phyloP scores from a whole-genome alignment of 64 coral and sea anemone species.

The Trachythela sp. region DNA sequence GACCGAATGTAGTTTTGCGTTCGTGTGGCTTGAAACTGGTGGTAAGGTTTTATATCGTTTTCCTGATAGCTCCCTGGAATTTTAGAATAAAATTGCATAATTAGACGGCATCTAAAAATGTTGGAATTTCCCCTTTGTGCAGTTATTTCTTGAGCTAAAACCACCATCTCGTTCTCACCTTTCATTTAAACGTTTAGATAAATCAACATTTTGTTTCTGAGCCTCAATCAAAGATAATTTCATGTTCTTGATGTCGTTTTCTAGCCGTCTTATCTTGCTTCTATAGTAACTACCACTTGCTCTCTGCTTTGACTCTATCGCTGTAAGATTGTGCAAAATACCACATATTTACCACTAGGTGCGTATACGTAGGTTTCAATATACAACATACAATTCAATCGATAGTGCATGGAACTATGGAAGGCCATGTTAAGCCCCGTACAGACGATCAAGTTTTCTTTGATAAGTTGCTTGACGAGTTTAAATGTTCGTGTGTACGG shows the following conservation, averaged over 20 bases:
- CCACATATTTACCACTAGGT: no score
- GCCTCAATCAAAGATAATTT: constrained; percentile 10
- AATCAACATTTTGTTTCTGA: constrained; percentile 17
- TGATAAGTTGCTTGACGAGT: no score
- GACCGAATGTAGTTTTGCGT: neutral
- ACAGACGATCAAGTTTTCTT: no score
- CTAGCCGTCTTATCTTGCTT: neutral
- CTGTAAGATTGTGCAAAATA: neutral
- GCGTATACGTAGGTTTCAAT: no score
- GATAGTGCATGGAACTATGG: no score
- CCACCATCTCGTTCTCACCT: no score
- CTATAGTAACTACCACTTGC: constrained; percentile 10
- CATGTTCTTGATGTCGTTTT: neutral
- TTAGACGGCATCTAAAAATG: no score
- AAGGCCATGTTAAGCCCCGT: no score
- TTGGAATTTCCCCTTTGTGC: no score
- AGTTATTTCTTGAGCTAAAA: no score
- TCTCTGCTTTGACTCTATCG: neutral
- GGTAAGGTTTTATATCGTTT: neutral
- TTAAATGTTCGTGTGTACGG: no score
- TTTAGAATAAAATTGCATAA: neutral
- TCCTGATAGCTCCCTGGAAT: neutral
- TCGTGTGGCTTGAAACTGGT: neutral
- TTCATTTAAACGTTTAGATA: neutral
- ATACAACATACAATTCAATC: no score